A percentile compares a stretch with the other conserved stretches of the same genome.
Conservation (phyloP, 1,140 invertebrate genomes). For the Penaeus japonicus region DNA sequence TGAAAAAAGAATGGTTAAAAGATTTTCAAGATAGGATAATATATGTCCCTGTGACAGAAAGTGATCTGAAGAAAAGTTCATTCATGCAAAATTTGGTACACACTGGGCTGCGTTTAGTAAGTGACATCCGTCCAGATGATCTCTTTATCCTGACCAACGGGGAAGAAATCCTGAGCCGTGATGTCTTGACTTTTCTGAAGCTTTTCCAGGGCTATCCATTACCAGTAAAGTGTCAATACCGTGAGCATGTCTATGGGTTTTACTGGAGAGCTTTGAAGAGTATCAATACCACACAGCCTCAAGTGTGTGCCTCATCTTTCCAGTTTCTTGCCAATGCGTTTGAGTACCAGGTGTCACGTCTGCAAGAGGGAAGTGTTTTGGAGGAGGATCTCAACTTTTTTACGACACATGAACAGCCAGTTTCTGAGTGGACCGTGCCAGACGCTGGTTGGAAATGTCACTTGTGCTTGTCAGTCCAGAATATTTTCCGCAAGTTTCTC, state of each 20-base stretch:
- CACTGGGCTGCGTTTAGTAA: constrained; percentile 30
- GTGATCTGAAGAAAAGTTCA: constrained; percentile 13
- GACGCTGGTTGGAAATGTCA: constrained; percentile 47
- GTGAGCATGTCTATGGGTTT: constrained; percentile 33
- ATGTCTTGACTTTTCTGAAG: constrained; percentile 40
- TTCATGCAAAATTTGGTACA: constrained; percentile 34
- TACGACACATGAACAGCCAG: constrained; percentile 23
- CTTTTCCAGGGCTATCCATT: constrained; percentile 44
- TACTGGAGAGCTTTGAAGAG: constrained; percentile 4
- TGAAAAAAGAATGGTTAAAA: constrained; percentile 42
- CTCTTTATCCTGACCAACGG: constrained; percentile 35
- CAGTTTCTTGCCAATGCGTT: constrained; percentile 48
- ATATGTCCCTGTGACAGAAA: constrained; percentile 38
- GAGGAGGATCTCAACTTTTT: constrained; percentile 29
- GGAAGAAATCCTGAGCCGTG: constrained; percentile 38
- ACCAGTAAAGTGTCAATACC: constrained; percentile 38
- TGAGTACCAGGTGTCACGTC: constrained; percentile 34
- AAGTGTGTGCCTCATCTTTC: constrained; percentile 35
- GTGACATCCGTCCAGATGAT: constrained; percentile 49
- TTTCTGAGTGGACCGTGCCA: constrained; percentile 33
- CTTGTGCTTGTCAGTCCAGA: constrained; percentile 31
- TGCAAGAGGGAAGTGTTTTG: constrained; percentile 24
- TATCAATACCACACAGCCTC: neutral
- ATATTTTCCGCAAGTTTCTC: constrained; percentile 28
- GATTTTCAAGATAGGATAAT: constrained; percentile 37